A percentile compares a stretch with the other conserved stretches of the same genome.
These are phyloP conservation scores for Heliconius cydno DNA, from an alignment of 2,888 invertebrate species.

Conservation along the genomic window DNA sequence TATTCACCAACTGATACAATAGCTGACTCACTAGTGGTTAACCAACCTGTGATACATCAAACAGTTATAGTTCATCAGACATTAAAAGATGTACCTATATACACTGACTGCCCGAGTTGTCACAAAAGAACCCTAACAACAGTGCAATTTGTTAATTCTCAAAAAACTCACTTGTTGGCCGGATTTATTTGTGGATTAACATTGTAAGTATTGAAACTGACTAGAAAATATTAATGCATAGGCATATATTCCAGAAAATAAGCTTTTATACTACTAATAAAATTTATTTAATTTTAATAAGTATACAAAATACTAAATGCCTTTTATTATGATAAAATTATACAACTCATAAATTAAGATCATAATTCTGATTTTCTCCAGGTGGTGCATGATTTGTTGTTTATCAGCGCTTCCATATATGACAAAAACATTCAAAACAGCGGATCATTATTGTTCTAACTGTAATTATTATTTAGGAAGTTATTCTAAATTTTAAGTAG, in stretches of 20 bases:
- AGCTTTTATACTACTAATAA: no score
- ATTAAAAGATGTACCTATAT: conserved; percentile 61
- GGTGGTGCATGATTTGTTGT: conserved; percentile 77
- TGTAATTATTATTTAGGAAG: conserved; percentile 70
- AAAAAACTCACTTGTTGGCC: conserved; percentile 73
- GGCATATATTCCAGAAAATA: not conserved
- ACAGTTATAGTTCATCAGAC: conserved; percentile 63
- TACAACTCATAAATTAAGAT: not conserved
- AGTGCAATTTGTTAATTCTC: conserved; percentile 69
- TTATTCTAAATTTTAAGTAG: conserved; percentile 59
- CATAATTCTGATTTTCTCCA: conserved; percentile 55
- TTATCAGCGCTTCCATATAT: conserved; percentile 72
- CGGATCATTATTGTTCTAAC: conserved; percentile 72
- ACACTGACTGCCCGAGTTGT: conserved; percentile 67
- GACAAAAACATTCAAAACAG: conserved; percentile 65
- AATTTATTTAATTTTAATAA: not conserved
- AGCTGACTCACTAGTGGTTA: conserved; percentile 30
- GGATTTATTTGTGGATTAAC: conserved; percentile 76
- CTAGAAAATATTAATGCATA: not conserved
- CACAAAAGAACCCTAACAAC: conserved; percentile 65
- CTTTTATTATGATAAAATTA: not conserved
- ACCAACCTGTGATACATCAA: conserved; percentile 54
- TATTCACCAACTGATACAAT: conserved; percentile 55
- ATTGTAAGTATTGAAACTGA: conserved; percentile 60
- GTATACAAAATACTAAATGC: not conserved